Percentiles rank a stretch among this genome's conserved stretches.
Evolutionary conservation across 1,140 invertebrate species (phyloP).

Genomic region (Caenorhabditis brenneri): DNA sequence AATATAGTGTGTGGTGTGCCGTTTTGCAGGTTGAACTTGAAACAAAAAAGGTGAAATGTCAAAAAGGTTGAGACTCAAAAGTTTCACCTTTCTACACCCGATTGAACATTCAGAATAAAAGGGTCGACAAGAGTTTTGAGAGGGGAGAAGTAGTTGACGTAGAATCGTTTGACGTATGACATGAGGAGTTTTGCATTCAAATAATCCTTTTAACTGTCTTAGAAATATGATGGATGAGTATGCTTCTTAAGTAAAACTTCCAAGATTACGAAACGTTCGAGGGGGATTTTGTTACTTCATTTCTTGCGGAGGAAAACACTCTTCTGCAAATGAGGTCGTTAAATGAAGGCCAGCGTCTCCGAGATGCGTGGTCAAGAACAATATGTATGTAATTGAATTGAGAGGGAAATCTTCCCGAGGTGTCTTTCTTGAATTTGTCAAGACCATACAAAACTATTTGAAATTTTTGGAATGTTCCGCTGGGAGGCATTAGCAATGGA

Average conservation of each 20-base stretch:
- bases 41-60: neutral
- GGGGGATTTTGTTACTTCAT: neutral
- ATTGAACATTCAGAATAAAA: neutral
- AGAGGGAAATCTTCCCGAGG: neutral
- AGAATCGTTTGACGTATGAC: neutral
- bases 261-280: neutral
- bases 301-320: neutral
- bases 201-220: conserved; percentile 6
- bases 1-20: conserved; percentile 14
- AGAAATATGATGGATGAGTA: neutral
- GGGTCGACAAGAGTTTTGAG: neutral
- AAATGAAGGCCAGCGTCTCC: conserved; percentile 7
- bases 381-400: conserved; percentile 33
- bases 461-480: neutral
- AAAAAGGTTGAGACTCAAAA: neutral
- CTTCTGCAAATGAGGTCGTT: conserved; percentile 6
- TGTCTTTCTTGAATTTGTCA: neutral
- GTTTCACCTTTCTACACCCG: neutral
- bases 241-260: neutral
- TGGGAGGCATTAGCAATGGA: neutral
- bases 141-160: neutral
- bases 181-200: neutral
- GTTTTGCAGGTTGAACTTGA: conserved; percentile 34
- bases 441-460: neutral
- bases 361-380: neutral